Percentiles rank a stretch among this genome's conserved stretches.
Evolutionary conservation across 2,797 vertebrate species (phyloP).

Genomic region (Mormyrops attenuatus): DNA sequence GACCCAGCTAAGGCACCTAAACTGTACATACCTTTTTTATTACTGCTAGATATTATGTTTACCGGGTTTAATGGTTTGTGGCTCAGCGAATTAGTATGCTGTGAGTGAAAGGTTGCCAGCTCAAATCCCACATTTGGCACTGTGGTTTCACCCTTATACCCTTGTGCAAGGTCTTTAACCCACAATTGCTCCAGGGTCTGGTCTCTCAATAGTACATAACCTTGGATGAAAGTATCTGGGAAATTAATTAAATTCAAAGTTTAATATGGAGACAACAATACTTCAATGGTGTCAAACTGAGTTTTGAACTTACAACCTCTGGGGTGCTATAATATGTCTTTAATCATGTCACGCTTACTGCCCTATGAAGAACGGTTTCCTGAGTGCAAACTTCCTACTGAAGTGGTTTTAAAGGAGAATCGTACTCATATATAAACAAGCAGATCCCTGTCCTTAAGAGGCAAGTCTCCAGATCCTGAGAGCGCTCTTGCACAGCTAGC

Average conservation of each 20-base stretch:
- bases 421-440: background rate
- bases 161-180: background rate
- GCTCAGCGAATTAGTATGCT: background rate
- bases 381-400: background rate
- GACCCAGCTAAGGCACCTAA: constrained; percentile 4
- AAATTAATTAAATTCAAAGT: background rate
- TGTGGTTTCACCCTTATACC: background rate
- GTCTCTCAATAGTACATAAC: background rate
- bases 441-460: background rate
- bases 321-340: background rate
- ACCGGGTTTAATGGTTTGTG: background rate
- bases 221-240: background rate
- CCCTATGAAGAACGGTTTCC: background rate
- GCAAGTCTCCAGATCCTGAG: background rate
- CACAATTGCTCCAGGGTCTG: background rate
- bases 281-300: background rate
- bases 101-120: background rate
- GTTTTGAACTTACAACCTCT: background rate
- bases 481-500: background rate
- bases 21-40: background rate
- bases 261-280: background rate
- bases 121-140: background rate
- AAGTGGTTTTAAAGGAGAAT: background rate
- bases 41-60: background rate
- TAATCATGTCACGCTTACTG: background rate